Percentiles rank a stretch among this genome's conserved stretches.
Evolutionary conservation across 2,113 vertebrate genomes (phyloP).

Genomic region (Taxidea taxus): DNA sequence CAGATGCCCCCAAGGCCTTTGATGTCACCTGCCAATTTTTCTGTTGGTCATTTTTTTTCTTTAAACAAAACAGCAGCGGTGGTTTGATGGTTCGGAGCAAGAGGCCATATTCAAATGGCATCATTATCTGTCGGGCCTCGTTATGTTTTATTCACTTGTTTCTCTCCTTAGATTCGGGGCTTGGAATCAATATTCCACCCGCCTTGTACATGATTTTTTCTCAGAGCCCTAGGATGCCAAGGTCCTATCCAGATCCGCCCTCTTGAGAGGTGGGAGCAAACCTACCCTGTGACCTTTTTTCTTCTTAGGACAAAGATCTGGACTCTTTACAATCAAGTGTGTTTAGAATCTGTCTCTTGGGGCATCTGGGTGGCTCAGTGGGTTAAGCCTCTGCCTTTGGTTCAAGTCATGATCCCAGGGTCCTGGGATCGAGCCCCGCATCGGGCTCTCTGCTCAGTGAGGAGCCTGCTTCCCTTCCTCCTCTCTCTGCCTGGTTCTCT

Average conservation of each 20-base stretch:
- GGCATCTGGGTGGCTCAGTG: too few relatives aligned
- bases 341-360: background rate
- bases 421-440: too few relatives aligned
- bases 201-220: background rate
- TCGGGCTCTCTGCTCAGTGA: too few relatives aligned
- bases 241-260: background rate
- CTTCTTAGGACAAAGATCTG: background rate
- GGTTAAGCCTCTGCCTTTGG: too few relatives aligned
- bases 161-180: background rate
- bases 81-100: conserved; percentile 27
- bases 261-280: background rate
- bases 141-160: conserved; percentile 61
- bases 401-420: too few relatives aligned
- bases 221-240: background rate
- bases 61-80: conserved; percentile 48
- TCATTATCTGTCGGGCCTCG: background rate
- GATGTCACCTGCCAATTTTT: conserved; percentile 43
- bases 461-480: too few relatives aligned
- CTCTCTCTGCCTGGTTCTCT: too few relatives aligned
- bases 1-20: conserved; percentile 23
- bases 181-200: background rate
- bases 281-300: background rate
- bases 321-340: background rate
- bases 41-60: background rate
- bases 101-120: conserved; percentile 64